Evolutionary conservation across 53 echinoderm and acorn worm genomes (phyloP).

Genomic region (Patiria pectinifera): DNA sequence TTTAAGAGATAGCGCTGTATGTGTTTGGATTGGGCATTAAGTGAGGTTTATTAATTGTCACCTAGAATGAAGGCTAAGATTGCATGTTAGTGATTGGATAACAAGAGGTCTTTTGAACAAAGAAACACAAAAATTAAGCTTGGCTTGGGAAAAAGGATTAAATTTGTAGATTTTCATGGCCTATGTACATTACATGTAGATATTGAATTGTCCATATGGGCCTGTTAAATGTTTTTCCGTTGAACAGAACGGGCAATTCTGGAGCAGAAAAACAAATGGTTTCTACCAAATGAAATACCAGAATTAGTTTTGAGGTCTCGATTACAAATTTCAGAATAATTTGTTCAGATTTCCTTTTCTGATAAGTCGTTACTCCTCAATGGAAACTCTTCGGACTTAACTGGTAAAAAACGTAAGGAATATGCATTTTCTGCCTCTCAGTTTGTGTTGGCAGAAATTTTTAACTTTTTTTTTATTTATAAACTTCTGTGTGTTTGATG

Average conservation of each 20-base stretch:
- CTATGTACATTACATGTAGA: conserved; percentile 12
- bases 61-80: not conserved
- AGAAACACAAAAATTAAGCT: not conserved
- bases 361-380: not conserved
- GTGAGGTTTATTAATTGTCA: not conserved
- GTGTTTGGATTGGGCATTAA: not conserved
- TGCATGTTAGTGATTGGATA: not conserved
- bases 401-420: too few relatives aligned
- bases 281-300: not conserved
- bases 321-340: not conserved
- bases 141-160: not conserved
- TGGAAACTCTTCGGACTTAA: not conserved
- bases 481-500: conserved; percentile 36
- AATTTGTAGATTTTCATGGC: not conserved
- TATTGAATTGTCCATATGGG: not conserved
- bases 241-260: not conserved
- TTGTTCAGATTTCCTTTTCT: not conserved
- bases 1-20: not conserved
- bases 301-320: not conserved
- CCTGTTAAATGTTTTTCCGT: not conserved
- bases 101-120: not conserved
- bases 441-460: conserved; percentile 1
- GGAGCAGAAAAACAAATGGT: not conserved
- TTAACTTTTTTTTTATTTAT: conserved; percentile 34
- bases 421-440: conserved; percentile 3